These are phyloP conservation scores for Arctia plantaginis DNA, from an alignment of 2,888 invertebrate species.

Conservation along the genomic window DNA sequence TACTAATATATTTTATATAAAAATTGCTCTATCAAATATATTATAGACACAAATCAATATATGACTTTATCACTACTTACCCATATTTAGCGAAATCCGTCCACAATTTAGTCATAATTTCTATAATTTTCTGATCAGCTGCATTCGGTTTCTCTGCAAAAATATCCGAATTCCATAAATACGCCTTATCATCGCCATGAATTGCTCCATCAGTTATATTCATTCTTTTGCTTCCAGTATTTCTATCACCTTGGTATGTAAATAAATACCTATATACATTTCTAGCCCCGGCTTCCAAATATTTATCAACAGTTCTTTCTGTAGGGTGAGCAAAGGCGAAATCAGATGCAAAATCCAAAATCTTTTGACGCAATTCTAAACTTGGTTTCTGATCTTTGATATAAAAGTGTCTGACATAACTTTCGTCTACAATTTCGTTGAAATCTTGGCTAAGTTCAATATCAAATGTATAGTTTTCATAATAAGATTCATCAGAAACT, in stretches of 20 bases:
- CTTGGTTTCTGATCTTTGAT: not conserved
- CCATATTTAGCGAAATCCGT: constrained; percentile 40
- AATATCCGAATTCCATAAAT: not conserved
- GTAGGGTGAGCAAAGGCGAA: constrained; percentile 29
- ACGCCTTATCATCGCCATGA: not conserved
- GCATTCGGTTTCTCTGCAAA: constrained; percentile 19
- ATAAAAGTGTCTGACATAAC: not conserved
- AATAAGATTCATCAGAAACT: not conserved
- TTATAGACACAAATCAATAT: no score
- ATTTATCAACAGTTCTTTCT: constrained; percentile 33
- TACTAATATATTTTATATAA: no score
- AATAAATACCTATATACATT: not conserved
- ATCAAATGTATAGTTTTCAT: not conserved
- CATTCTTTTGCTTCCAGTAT: not conserved
- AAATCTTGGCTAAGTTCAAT: not conserved
- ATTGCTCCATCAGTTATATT: not conserved
- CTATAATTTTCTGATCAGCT: constrained; percentile 35
- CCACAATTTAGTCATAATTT: constrained; percentile 37
- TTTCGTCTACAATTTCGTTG: not conserved
- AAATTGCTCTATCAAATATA: no score
- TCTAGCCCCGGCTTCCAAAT: constrained; percentile 15
- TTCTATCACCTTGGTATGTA: not conserved
- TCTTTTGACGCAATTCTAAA: constrained; percentile 15
- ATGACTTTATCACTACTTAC: no score
- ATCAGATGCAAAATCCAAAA: constrained; percentile 32